Evolutionary conservation across 2,888 invertebrate species (phyloP).

Genomic region (Formica aserva): DNA sequence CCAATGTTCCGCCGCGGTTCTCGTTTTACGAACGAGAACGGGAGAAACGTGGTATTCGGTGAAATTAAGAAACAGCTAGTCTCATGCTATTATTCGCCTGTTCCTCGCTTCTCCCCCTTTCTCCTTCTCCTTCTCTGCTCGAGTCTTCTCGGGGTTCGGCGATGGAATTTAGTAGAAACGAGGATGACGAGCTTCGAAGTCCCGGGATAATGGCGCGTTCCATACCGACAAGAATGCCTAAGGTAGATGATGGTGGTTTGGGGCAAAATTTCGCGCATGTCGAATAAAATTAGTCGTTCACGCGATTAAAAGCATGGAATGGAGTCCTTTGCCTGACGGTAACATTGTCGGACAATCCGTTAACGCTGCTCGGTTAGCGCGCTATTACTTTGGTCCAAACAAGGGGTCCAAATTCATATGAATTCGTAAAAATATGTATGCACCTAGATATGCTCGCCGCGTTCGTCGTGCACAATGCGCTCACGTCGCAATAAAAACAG

Average conservation of each 20-base stretch:
- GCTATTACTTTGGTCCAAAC: neutral
- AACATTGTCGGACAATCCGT: neutral
- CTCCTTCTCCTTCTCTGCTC: neutral
- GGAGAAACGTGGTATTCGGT: constrained; percentile 28
- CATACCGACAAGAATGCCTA: constrained; percentile 48
- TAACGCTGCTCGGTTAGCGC: neutral
- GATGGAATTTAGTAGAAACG: constrained; percentile 55
- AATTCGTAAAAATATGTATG: constrained; percentile 25
- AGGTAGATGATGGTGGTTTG: constrained; percentile 41
- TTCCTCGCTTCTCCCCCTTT: neutral
- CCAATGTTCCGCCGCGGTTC: constrained; percentile 6
- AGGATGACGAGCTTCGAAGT: constrained; percentile 56
- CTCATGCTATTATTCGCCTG: constrained; percentile 4
- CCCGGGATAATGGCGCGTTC: constrained; percentile 53
- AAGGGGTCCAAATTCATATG: constrained; percentile 1
- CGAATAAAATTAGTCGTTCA: constrained; percentile 44
- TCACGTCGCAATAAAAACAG: constrained; percentile 48
- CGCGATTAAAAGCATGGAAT: constrained; percentile 33
- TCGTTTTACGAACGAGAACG: constrained; percentile 42
- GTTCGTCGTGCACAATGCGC: constrained; percentile 34
- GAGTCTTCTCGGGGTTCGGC: constrained; percentile 29
- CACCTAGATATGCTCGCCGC: neutral
- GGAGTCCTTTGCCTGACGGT: neutral
- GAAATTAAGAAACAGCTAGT: constrained; percentile 63
- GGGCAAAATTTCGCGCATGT: constrained; percentile 43